phyloP scores from a whole-genome alignment of 2,113 vertebrate species.

The Aix galericulata region DNA sequence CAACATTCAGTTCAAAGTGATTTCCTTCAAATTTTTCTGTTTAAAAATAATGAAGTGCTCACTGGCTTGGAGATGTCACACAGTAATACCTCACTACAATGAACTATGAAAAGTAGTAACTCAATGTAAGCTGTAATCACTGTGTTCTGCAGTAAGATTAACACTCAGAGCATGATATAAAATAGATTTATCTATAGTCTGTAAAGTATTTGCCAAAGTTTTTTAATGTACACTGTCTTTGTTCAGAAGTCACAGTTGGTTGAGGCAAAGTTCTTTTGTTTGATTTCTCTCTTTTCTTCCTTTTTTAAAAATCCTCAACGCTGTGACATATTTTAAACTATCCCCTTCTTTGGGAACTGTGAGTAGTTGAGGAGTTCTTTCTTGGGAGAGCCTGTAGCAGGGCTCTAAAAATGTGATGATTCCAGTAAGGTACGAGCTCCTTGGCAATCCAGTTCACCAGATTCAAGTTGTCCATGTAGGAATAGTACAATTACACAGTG shows the following conservation, averaged over 20 bases:
- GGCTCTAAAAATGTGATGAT: neutral
- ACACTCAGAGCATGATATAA: conserved; percentile 8
- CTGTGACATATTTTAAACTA: neutral
- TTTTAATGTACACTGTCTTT: neutral
- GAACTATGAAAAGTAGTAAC: conserved; percentile 58
- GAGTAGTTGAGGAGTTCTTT: neutral
- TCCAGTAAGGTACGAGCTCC: neutral
- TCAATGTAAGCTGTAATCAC: conserved; percentile 36
- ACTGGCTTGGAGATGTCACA: neutral
- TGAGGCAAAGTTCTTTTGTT: neutral
- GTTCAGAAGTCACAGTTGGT: neutral
- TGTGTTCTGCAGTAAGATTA: conserved; percentile 42
- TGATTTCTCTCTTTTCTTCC: neutral
- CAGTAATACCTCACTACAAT: neutral
- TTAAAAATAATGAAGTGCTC: conserved; percentile 41
- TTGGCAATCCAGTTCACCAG: neutral
- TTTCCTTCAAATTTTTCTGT: conserved; percentile 30
- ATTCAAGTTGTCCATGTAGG: fast-evolving
- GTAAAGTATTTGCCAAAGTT: conserved; percentile 23
- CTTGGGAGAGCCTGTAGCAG: neutral
- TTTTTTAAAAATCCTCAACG: neutral
- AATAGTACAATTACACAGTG: neutral
- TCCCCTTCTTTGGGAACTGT: neutral
- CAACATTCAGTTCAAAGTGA: neutral
- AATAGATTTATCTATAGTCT: conserved; percentile 64